These are phyloP conservation scores for Latheticus oryzae DNA, from an alignment of 2,888 invertebrate species.

Conservation along the genomic window DNA sequence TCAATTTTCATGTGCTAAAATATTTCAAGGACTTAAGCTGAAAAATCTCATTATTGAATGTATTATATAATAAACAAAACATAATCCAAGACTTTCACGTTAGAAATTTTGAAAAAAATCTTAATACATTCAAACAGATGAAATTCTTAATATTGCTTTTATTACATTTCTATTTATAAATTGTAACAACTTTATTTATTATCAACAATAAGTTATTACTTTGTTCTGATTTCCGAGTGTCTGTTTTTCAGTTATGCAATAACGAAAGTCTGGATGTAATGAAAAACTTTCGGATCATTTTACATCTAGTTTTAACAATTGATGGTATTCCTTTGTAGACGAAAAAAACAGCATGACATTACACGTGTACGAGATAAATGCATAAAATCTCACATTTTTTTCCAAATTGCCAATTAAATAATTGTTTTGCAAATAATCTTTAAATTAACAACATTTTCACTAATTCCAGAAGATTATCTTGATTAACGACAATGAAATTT, in stretches of 20 bases:
- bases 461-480: constrained; percentile 21
- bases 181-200: constrained; percentile 12
- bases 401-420: too few relatives aligned
- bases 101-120: too few relatives aligned
- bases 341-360: not conserved
- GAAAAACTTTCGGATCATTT: constrained; percentile 2
- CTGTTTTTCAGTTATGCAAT: constrained; percentile 2
- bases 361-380: not conserved
- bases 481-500: constrained; percentile 16
- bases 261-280: constrained; percentile 6
- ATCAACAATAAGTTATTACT: constrained; percentile 15
- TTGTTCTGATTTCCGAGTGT: constrained; percentile 11
- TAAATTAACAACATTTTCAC: constrained; percentile 8
- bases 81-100: too few relatives aligned
- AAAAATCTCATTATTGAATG: constrained; percentile 8
- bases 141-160: too few relatives aligned
- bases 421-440: too few relatives aligned
- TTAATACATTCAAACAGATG: too few relatives aligned
- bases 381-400: not conserved
- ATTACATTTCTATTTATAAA: constrained; percentile 5
- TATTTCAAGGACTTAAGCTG: constrained; percentile 22
- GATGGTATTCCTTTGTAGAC: constrained; percentile 1
- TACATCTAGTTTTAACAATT: constrained; percentile 6
- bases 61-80: too few relatives aligned
- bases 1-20: constrained; percentile 32